Evolutionary conservation across 2,113 vertebrate genomes (phyloP).

Genomic region (Podiceps cristatus): DNA sequence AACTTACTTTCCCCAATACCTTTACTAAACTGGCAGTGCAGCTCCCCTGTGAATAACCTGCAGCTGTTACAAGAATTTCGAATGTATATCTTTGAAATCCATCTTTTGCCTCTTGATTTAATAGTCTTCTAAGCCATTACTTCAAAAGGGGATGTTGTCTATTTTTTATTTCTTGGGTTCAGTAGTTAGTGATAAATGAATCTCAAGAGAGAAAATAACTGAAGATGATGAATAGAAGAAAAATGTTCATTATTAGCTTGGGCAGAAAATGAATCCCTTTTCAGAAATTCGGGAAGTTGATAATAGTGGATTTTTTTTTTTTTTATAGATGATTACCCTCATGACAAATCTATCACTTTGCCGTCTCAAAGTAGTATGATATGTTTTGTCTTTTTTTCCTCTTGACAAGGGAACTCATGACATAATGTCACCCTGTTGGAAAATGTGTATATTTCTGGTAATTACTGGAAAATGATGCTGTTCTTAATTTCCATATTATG

Average conservation of each 20-base stretch:
- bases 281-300: conserved; percentile 60
- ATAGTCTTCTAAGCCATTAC: conserved; percentile 59
- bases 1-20: not conserved
- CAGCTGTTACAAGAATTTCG: conserved; percentile 29
- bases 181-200: conserved; percentile 70
- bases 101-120: conserved; percentile 70
- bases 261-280: conserved; percentile 57
- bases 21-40: not conserved
- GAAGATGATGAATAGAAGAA: conserved; percentile 53
- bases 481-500: conserved; percentile 51
- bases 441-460: conserved; percentile 37
- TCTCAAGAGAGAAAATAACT: conserved; percentile 65
- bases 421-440: conserved; percentile 41
- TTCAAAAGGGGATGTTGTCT: conserved; percentile 68
- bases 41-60: conserved; percentile 6
- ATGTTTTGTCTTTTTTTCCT: conserved; percentile 17
- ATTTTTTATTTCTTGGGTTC: conserved; percentile 67
- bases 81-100: not conserved
- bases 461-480: conserved; percentile 57
- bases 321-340: conserved; percentile 70
- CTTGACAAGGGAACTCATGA: conserved; percentile 32
- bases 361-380: conserved; percentile 5
- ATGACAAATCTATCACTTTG: conserved; percentile 68
- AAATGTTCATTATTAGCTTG: conserved; percentile 58
- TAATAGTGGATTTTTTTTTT: conserved; percentile 47